Base-by-base conservation (phyloP, 2,888 invertebrate genomes). In the Drosophila vallismaia region DNA sequence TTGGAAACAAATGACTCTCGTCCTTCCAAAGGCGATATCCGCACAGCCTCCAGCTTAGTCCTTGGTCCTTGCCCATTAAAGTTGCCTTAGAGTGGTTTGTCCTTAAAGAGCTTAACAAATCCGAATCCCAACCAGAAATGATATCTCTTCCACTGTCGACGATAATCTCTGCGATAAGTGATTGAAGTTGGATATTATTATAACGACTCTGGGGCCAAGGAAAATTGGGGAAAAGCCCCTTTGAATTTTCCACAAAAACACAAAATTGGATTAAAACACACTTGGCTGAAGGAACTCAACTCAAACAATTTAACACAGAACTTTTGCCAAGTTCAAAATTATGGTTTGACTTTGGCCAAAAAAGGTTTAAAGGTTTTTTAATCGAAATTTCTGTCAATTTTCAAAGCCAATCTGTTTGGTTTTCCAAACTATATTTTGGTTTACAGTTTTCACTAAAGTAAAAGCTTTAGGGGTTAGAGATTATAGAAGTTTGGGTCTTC, bases 1-100 rank as follows among this genome's bases (percentile, higher is more conserved):
- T 86, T 77, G 75, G 83, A 62, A 86, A 75, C 86, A 81, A 86
- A 75, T 82, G 86, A 81, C 75, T 79, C 60, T 58, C 62, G 71
- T 66, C 48, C 64, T 54, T 31, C 14, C 45, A 8, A 26, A 62
- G 36, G 33, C 36, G 12, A 36, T 38, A 42, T 19, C 38, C 36
- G 5, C 44, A 45, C 51, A 10, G 28, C 29, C 42, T 29, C 6
- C 9, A 4, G 36, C 46, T 14, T 2, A 5, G 14, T 38, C 12
- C 7, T 14, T 31, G 19, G 14, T 14, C 7, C 36, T 28, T 33
- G 6, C 26, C 31, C 28, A 46, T 64, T 66, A 64, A 64, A 64
- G 64, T 38, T n/a, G 31, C 31, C 53, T 53, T 66, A 36, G 53
- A 53, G 46, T 53, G 53, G 14, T 10, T 51, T 49, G 31, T 26